Percentiles rank a stretch among this genome's conserved stretches.
Conservation (phyloP, 2,113 vertebrate genomes). For the Centropus unirufus region DNA sequence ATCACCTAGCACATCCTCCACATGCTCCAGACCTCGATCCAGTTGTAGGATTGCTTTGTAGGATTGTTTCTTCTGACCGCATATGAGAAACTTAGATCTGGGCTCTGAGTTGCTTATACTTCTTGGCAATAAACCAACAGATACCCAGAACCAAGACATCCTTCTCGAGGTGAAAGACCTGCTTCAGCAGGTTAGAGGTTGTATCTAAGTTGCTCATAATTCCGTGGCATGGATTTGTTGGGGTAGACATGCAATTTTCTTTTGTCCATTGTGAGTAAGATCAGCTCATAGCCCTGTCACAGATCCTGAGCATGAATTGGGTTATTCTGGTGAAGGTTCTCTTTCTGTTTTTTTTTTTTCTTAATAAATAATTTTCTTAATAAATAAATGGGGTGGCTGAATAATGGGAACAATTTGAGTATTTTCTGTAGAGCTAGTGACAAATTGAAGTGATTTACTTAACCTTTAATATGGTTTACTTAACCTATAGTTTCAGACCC, state of each 20-base stretch:
- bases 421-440: not conserved
- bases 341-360: not conserved
- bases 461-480: slow-evolving; percentile 15
- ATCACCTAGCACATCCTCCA: not conserved
- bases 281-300: accelerated
- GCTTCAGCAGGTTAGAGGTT: not conserved
- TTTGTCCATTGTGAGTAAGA: not conserved
- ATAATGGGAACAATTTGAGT: not conserved
- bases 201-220: not conserved
- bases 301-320: not conserved
- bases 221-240: not conserved
- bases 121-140: not conserved
- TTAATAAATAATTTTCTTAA: no score
- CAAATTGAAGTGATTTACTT: not conserved
- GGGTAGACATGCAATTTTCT: not conserved
- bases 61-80: not conserved
- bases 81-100: not conserved
- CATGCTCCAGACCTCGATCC: not conserved
- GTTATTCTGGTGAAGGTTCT: not conserved
- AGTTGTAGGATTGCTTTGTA: accelerated
- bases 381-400: not conserved
- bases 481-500: not conserved
- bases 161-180: not conserved
- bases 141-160: not conserved
- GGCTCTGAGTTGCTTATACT: not conserved